Conservation (phyloP, 2,113 vertebrate species). For the Myxocyprinus asiaticus region DNA sequence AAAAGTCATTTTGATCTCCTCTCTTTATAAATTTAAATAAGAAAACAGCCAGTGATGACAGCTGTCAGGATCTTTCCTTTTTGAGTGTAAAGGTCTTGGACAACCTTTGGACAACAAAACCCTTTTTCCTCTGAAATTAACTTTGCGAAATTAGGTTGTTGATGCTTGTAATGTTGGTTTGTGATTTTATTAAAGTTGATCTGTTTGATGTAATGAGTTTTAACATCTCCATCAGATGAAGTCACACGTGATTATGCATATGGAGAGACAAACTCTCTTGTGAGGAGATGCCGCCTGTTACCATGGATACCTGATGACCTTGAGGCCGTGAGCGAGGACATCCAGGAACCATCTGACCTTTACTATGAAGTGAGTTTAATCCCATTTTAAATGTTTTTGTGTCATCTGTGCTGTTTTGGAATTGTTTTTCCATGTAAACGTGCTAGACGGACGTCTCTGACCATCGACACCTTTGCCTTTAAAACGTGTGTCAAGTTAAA, state of each 20-base stretch:
- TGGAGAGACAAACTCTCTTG: slow-evolving; percentile 80
- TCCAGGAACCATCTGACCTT: slow-evolving; percentile 78
- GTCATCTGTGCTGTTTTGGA: background rate
- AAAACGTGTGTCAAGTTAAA: too few species aligned
- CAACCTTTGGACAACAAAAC: too few species aligned
- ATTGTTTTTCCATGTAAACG: background rate
- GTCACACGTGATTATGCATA: slow-evolving; percentile 90
- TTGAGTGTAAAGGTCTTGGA: too few species aligned
- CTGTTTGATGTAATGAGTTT: background rate
- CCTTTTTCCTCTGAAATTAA: too few species aligned
- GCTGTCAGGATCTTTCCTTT: too few species aligned
- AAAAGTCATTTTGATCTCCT: too few species aligned
- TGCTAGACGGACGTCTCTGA: too few species aligned
- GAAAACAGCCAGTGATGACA: too few species aligned
- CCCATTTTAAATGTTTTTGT: background rate
- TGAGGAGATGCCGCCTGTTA: slow-evolving; percentile 84
- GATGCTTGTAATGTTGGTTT: too few species aligned
- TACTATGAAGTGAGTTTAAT: slow-evolving; percentile 83
- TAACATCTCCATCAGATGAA: slow-evolving; percentile 76
- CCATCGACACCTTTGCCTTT: too few species aligned
- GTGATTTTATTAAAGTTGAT: background rate
- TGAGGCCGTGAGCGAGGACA: slow-evolving; percentile 70
- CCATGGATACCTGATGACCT: slow-evolving; percentile 82
- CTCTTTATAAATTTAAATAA: too few species aligned
- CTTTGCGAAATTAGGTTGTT: too few species aligned